Conservation (phyloP, 2,113 vertebrate species). For the Pogonocichla stellata region DNA sequence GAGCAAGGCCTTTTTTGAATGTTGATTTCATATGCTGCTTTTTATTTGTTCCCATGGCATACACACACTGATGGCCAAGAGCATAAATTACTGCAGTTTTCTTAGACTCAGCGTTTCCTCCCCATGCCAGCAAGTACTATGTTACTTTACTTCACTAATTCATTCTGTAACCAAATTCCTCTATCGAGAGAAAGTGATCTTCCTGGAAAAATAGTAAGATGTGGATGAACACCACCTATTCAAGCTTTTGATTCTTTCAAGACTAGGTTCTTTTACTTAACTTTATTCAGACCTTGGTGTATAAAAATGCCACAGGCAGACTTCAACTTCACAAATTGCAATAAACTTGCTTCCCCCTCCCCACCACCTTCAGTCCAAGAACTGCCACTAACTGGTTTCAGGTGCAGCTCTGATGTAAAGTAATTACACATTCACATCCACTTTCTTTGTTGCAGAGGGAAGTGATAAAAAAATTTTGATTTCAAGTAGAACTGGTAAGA, state of each 20-base stretch:
- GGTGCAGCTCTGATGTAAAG: not conserved
- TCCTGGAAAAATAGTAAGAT: not conserved
- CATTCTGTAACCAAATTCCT: not conserved
- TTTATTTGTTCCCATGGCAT: not conserved
- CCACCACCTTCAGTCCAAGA: not conserved
- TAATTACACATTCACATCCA: not conserved
- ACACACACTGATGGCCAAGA: not conserved
- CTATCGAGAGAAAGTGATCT: not conserved
- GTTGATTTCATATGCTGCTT: not conserved
- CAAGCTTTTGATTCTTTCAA: not conserved
- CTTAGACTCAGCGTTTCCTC: not conserved
- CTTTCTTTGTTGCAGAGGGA: not conserved
- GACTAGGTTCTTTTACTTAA: not conserved
- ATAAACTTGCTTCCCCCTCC: not conserved
- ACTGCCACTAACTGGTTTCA: not conserved
- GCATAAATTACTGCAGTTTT: not conserved
- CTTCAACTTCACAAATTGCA: not conserved
- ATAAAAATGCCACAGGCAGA: not conserved
- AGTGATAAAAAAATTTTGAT: accelerated
- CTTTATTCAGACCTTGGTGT: not conserved
- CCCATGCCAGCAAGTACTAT: not conserved
- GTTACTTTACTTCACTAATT: not conserved
- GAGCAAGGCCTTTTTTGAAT: not conserved
- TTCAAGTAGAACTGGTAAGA: not conserved
- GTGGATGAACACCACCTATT: not conserved